Evolutionary conservation across 2,797 vertebrate genomes (phyloP), one percentile per base, ranked within the genome.

Genomic region (Mus minutoides): DNA sequence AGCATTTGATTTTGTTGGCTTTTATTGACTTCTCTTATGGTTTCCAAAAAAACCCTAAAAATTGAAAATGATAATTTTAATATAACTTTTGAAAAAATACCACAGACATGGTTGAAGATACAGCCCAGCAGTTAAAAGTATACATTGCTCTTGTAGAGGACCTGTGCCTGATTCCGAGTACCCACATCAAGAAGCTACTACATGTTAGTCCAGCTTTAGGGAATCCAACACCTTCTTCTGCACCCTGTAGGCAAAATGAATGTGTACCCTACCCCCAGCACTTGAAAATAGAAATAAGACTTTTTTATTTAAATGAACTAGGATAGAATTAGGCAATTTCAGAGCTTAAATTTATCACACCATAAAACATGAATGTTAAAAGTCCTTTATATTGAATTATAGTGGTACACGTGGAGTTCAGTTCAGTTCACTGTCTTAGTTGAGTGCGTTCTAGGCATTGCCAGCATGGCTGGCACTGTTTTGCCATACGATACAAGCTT

Each of bases 351-450:
- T 94, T 96, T 54, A 29, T 60, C 13, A 24, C 76, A 71, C 2
- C 83, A 79, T 78, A 71, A 91, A 75, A 3, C 22, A 11, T 40
- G 19, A 91, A 37, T 86, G 11, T 31, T 90, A 78, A 49, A 86
- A 17, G 69, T 71, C 80, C 94, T 97, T 77, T 75, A 37, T 17
- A 78, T 86, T 76, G 91, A 89, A 89, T 92, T 92, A 91, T 76
- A 26, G 3, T 79, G 10, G n/a, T 88, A 60, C 54, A 77, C 24
- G 43, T 91, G 24, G 24, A 77, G 54, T 91, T 90, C 58, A 49
- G 13, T 43, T 94, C 85, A 24, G 64, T 78, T 94, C 79, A 22
- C 29, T 83, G 75, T 62, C 60, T 84, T 89, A 46, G 49, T 93
- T 87, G 93, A 75, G 43, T 34, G 40, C 2, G 40, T 31, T 69